Base-by-base conservation (phyloP, 35 echinoderm and acorn worm genomes). In the Heliocidaris tuberculata region DNA sequence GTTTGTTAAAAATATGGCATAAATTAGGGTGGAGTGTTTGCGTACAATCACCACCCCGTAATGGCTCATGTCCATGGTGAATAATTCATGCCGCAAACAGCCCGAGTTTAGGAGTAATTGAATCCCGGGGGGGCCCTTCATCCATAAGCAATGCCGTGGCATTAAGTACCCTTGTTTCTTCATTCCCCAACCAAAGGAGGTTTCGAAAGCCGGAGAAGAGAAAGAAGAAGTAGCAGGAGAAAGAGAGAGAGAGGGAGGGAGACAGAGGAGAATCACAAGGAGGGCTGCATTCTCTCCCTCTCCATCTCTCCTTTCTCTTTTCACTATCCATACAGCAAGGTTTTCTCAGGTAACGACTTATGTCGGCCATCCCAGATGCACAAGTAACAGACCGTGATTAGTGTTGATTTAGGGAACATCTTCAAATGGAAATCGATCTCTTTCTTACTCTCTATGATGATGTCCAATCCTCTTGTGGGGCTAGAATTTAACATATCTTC, bases 11-110 rank as follows among this genome's bases (percentile, higher is more conserved):
- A 93, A 59, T 93, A 93, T 93, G 91, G 91, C 91, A 93, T 93
- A 93, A 93, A 93, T 93, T 93, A 50, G 91, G 91, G 91, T 93
- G 48, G 91, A 93, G 91, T 93, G 91, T 93, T 93, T 93, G 91
- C 48, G 91, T 48, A 93, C 91, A 93, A 93, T 93, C 91, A 93
- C 91, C n/a, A 93, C 91, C 48, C 48, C 91, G 91, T 93, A 93
- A 93, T 93, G 91, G 91, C 91, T 93, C 91, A 59, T 93, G 91
- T 59, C 13, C 10, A 59, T 24, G 50, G 29, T 93, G 91, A 93
- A 93, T 93, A 93, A 93, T 93, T 93, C 91, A 93, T 93, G 91
- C 47, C 5, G 17, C 48, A 93, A 93, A 93, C 91, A 59, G 48
- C 48, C 65, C 50, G 91, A 89, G 87, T 89, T 89, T 93, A 93